Conservation (phyloP, 2,797 vertebrate species). For the Knipowitschia caucasica region DNA sequence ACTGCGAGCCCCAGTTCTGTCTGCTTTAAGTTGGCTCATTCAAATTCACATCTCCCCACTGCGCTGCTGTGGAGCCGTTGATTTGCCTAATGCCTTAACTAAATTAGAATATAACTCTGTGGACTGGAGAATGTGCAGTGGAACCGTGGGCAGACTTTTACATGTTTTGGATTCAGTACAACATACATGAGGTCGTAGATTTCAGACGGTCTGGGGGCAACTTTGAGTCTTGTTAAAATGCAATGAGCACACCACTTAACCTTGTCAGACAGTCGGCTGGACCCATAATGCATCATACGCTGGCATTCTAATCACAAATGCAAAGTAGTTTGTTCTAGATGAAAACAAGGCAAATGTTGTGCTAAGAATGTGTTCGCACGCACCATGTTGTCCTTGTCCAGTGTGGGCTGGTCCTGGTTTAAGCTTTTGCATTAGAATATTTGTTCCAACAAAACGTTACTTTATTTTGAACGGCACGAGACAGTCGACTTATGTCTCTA, state of each 20-base stretch:
- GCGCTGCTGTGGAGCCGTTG: conserved; percentile 50
- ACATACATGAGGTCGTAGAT: conserved; percentile 14
- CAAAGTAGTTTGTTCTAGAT: conserved; percentile 28
- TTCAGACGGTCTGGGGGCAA: conserved; percentile 35
- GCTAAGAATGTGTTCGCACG: neutral
- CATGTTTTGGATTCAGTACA: conserved; percentile 24
- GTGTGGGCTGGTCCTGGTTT: neutral
- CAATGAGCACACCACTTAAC: conserved; percentile 43
- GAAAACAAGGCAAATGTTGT: conserved; percentile 13
- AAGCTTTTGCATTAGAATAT: too few relatives aligned
- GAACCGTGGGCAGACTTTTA: conserved; percentile 28
- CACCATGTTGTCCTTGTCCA: neutral
- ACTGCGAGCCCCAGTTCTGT: conserved; percentile 70
- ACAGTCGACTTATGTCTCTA: too few relatives aligned
- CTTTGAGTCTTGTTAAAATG: conserved; percentile 42
- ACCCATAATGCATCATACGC: conserved; percentile 32
- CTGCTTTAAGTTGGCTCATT: conserved; percentile 65
- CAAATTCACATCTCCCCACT: conserved; percentile 51
- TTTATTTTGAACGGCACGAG: too few relatives aligned
- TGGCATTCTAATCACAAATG: conserved; percentile 31
- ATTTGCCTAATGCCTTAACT: conserved; percentile 64
- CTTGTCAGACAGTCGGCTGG: conserved; percentile 36
- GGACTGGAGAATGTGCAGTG: conserved; percentile 39
- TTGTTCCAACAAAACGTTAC: too few relatives aligned
- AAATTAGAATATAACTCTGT: conserved; percentile 59